Base-by-base conservation (phyloP, 2,797 vertebrate species). In the Enteromius viviparus region DNA sequence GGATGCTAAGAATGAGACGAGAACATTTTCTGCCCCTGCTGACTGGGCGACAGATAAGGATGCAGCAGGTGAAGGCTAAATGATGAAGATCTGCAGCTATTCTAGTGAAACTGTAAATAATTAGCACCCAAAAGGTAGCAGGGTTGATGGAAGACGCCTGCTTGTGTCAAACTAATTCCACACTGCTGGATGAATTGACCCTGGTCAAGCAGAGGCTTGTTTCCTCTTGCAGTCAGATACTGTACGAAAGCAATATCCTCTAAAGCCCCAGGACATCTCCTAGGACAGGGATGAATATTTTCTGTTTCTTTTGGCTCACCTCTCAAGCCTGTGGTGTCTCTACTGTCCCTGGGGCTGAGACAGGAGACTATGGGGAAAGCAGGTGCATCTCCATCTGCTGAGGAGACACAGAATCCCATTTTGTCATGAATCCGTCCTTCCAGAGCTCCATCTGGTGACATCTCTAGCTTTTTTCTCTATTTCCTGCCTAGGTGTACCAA, bases 91-190 rank as follows among this genome's bases (percentile, higher is more conserved):
- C 37, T 79, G 83, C 53, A 60, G 47, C 49, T 53, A 51, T 70
- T 85, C 45, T 80, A 29, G 51, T 37, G 40, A 76, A 86, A 85
- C 84, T 87, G 64, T 65, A 84, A 84, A 87, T 87, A 88, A 88
- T 86, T 74, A 79, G 42, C 84, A 26, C 65, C 34, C 47, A 75
- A 83, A 84, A 80, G 81, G 76, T 74, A 81, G 40, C 49, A n/a
- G 76, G 21, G 34, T 51, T 80, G 66, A 80, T 78, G 78, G 85
- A 81, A 79, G 85, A 85, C 1, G 62, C 42, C 42, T 65, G 49
- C 76, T 85, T 53, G 76, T 80, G 72, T 84, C 71, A 78, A 78
- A 81, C 74, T 80, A 82, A 90, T 85, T 88, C 40, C 32, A 88
- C 72, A 64, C 68, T 34, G 53, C 74, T 70, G 53, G 15, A 29